These are phyloP conservation scores for Antidorcas marsupialis DNA, from an alignment of 2,113 vertebrate species.

Conservation along the genomic window DNA sequence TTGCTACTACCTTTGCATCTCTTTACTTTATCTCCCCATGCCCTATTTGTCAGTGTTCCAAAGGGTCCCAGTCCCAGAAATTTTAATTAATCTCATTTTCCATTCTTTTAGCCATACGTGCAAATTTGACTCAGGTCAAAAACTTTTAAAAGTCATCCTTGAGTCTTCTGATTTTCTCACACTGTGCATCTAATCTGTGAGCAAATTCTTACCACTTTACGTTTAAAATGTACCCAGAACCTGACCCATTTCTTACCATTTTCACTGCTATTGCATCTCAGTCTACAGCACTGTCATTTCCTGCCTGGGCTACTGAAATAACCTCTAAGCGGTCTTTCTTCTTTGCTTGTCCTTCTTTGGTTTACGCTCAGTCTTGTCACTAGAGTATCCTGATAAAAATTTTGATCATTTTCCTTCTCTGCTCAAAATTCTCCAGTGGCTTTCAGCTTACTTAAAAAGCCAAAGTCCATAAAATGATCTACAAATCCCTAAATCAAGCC, in stretches of 20 bases:
- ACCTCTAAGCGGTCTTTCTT: background rate
- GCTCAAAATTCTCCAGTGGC: background rate
- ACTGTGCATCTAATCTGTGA: background rate
- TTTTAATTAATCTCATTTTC: background rate
- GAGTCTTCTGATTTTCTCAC: conserved; percentile 1
- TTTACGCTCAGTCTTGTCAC: background rate
- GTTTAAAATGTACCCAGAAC: background rate
- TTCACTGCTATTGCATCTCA: background rate
- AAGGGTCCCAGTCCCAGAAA: background rate
- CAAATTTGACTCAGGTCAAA: background rate
- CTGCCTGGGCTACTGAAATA: background rate
- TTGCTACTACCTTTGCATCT: background rate
- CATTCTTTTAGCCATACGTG: background rate
- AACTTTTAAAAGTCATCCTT: background rate
- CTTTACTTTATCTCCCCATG: background rate
- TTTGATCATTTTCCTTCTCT: background rate
- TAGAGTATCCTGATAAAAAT: background rate
- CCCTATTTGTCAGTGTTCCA: background rate
- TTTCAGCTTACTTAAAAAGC: background rate
- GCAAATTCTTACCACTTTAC: background rate
- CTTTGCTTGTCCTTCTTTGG: background rate
- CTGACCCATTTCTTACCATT: background rate
- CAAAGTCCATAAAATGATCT: conserved; percentile 7
- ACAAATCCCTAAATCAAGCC: background rate
- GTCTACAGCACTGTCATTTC: background rate